Evolutionary conservation across 2,113 vertebrate species (phyloP).

Genomic region (Dinomys branickii): DNA sequence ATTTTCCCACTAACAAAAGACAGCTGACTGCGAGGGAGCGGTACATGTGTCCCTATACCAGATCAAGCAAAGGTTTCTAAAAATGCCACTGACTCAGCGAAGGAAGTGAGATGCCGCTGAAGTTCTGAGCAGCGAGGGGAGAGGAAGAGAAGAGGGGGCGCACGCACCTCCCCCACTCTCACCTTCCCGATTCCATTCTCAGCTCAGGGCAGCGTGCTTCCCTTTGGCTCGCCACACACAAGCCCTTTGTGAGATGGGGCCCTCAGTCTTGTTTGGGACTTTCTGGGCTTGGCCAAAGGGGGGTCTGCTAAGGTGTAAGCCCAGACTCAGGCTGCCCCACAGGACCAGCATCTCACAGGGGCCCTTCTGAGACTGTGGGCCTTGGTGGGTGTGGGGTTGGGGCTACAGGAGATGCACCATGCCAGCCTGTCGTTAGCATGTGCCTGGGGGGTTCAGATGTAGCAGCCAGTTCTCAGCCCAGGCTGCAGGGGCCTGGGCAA

Average conservation of each 20-base stretch:
- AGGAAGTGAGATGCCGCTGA: neutral
- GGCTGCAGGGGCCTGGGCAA: slow-evolving; percentile 19
- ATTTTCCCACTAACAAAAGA: neutral
- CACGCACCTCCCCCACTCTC: neutral
- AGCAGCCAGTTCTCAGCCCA: slow-evolving; percentile 33
- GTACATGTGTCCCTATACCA: neutral
- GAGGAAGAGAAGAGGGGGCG: neutral
- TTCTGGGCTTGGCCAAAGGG: neutral
- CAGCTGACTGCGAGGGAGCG: too few relatives aligned
- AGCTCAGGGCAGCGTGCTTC: neutral
- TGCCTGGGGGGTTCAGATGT: neutral
- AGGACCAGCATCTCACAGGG: neutral
- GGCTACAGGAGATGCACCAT: neutral
- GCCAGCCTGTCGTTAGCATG: slow-evolving; percentile 57
- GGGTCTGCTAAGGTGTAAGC: neutral
- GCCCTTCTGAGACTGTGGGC: neutral
- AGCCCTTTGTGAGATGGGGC: neutral
- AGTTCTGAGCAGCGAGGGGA: neutral
- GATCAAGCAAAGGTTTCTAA: neutral
- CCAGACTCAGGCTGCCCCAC: neutral
- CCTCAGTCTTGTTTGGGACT: neutral
- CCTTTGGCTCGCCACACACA: neutral
- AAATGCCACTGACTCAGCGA: neutral
- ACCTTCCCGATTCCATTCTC: neutral
- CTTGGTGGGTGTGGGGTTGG: neutral